Conservation (phyloP, 2,113 vertebrate genomes). For the Nibea coibor region DNA sequence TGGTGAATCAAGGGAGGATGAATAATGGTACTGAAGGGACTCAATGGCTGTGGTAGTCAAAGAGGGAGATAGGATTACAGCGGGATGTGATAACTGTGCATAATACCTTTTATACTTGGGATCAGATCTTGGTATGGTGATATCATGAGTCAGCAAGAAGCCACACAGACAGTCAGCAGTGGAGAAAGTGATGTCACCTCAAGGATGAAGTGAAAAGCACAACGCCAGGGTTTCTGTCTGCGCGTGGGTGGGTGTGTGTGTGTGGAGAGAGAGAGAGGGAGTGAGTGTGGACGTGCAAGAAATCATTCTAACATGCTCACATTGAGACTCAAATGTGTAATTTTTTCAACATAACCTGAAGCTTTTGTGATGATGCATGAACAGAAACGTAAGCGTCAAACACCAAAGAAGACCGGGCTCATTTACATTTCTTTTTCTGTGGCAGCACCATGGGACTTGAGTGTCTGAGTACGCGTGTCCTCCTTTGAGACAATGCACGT, state of each 20-base stretch:
- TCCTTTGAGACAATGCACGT: conserved; percentile 31
- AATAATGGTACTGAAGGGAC: background rate
- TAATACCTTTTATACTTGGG: conserved; percentile 9
- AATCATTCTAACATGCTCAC: background rate
- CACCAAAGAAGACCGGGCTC: background rate
- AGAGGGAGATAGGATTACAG: too few species aligned
- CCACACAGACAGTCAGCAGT: conserved; percentile 25
- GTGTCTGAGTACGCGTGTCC: background rate
- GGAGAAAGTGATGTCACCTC: conserved; percentile 43
- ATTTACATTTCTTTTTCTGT: conserved; percentile 15
- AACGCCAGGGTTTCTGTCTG: background rate
- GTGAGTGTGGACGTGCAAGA: background rate
- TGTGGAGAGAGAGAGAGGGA: background rate
- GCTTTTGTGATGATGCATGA: background rate
- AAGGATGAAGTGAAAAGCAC: conserved; percentile 31
- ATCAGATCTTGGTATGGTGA: background rate
- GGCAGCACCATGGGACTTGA: conserved; percentile 4
- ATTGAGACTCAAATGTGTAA: background rate
- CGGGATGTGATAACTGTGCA: background rate
- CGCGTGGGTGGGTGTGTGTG: background rate
- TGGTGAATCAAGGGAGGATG: background rate
- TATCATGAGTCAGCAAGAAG: conserved; percentile 36
- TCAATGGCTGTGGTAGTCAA: background rate
- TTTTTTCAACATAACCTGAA: background rate
- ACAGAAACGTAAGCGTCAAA: conserved; percentile 14